A percentile compares a stretch with the other conserved stretches of the same genome.
Conservation (phyloP, 2,797 vertebrate genomes). For the Halcyon badia region DNA sequence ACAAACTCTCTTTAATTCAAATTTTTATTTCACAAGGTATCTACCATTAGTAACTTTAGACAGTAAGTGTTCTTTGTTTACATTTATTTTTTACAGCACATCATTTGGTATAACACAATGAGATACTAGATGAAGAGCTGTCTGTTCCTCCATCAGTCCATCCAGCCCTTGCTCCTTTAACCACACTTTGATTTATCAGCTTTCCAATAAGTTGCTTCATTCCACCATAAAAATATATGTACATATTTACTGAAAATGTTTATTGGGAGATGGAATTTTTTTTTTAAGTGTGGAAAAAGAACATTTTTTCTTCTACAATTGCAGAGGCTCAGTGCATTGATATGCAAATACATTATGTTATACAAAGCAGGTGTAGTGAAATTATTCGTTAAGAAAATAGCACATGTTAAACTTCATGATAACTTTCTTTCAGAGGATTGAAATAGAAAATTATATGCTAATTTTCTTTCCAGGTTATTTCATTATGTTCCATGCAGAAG, state of each 20-base stretch:
- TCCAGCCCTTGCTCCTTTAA: neutral
- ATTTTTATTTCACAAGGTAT: neutral
- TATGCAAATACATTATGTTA: neutral
- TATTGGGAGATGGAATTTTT: neutral
- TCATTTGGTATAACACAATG: neutral
- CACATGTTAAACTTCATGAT: neutral
- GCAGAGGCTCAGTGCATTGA: neutral
- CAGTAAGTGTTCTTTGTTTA: neutral
- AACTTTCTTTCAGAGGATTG: neutral
- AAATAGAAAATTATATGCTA: slow-evolving; percentile 25
- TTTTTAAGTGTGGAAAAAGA: neutral
- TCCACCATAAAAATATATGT: neutral
- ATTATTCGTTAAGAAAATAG: neutral
- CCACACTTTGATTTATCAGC: neutral
- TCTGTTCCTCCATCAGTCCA: neutral
- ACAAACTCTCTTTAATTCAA: neutral
- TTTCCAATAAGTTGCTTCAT: neutral
- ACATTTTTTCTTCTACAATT: neutral
- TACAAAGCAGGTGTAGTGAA: neutral
- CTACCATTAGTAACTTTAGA: neutral
- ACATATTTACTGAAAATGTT: neutral
- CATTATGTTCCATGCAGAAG: neutral
- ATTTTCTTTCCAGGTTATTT: slow-evolving; percentile 21
- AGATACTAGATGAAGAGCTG: neutral
- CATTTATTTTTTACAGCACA: neutral